A percentile compares a stretch with the other conserved stretches of the same genome.
These are phyloP conservation scores for Vombatus ursinus DNA, from an alignment of 2,113 vertebrate species.

Conservation along the genomic window DNA sequence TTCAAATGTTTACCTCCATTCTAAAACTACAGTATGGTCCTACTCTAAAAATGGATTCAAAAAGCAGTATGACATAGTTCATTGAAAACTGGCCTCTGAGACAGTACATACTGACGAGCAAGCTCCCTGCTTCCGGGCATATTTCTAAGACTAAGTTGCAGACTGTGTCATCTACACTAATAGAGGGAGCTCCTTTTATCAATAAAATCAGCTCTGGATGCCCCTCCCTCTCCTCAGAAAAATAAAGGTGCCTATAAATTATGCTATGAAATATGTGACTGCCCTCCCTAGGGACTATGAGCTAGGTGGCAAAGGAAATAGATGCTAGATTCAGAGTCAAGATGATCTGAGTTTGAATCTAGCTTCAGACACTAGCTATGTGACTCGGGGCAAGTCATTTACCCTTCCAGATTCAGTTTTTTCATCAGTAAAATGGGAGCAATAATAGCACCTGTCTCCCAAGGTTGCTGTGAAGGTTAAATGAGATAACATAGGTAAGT, in stretches of 20 bases:
- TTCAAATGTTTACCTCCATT: not conserved
- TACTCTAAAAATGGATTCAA: not conserved
- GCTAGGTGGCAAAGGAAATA: not conserved
- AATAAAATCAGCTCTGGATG: conserved; percentile 31
- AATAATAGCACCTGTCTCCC: no score
- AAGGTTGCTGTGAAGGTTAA: no score
- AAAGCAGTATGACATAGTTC: not conserved
- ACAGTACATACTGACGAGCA: no score
- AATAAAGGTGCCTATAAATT: conserved; percentile 34
- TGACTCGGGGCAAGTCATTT: not conserved
- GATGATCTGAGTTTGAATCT: conserved; percentile 40
- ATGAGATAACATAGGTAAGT: no score
- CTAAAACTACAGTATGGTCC: not conserved
- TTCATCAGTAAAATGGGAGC: no score
- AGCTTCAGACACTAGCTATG: not conserved
- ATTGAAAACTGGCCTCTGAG: not conserved
- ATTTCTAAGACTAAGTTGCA: no score
- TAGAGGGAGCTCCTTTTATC: no score
- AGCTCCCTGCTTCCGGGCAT: no score
- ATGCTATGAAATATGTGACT: conserved; percentile 39
- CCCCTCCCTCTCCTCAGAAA: no score
- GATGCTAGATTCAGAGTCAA: conserved; percentile 62
- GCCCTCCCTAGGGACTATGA: conserved; percentile 58
- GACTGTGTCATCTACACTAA: no score
- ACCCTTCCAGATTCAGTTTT: no score